Evolutionary conservation across 2,113 vertebrate genomes (phyloP).

Genomic region (Rhea pennata): DNA sequence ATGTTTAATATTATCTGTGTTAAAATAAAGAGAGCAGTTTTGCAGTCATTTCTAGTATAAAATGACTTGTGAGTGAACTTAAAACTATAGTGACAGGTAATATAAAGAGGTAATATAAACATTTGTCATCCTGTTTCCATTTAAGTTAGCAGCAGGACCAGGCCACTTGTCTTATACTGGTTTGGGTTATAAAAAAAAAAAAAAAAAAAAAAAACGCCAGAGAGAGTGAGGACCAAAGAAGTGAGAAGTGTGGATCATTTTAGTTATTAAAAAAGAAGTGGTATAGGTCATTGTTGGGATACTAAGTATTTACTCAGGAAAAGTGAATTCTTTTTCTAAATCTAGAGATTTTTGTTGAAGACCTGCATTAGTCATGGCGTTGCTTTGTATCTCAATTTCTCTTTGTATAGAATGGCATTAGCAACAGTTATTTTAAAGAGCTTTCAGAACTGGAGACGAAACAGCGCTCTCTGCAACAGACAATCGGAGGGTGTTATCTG

Average conservation of each 20-base stretch:
- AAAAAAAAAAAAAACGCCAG: neutral
- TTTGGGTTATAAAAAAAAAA: neutral
- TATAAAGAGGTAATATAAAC: neutral
- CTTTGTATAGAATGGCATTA: neutral
- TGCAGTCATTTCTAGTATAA: neutral
- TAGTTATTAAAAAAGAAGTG: neutral
- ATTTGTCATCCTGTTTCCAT: neutral
- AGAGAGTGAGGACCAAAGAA: neutral
- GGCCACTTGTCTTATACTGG: neutral
- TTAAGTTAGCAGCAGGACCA: neutral
- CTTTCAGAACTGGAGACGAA: neutral
- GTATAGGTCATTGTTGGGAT: neutral
- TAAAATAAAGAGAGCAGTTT: neutral
- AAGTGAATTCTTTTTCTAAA: neutral
- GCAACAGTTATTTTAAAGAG: neutral
- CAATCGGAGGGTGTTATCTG: neutral
- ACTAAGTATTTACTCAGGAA: neutral
- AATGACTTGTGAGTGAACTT: neutral
- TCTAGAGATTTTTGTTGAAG: neutral
- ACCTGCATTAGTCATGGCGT: neutral
- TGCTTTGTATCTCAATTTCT: neutral
- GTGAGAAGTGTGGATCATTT: neutral
- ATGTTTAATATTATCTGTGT: neutral
- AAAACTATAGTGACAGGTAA: neutral
- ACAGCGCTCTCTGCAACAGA: fast-evolving